These are phyloP conservation scores for Calyptommatus sinebrachiatus DNA, from an alignment of 2,113 vertebrate genomes.

Conservation along the genomic window DNA sequence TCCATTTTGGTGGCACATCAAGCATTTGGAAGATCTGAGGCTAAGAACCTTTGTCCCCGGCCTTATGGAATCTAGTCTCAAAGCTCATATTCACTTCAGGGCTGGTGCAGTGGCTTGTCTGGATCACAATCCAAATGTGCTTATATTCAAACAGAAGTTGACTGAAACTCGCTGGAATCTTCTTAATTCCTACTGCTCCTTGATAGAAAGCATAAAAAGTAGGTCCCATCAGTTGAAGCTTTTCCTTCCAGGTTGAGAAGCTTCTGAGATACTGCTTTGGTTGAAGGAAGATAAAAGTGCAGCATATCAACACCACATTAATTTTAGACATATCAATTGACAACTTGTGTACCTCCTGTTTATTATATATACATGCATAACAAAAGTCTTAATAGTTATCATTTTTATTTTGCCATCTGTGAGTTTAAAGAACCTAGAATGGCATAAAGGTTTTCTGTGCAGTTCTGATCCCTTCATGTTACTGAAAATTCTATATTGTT, in stretches of 20 bases:
- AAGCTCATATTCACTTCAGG: no score
- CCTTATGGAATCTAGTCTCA: no score
- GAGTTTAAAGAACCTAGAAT: neutral
- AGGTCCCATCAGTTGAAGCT: neutral
- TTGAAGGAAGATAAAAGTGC: neutral
- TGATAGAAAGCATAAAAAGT: neutral
- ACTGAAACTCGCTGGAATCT: no score
- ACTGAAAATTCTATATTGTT: neutral
- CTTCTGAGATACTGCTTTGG: neutral
- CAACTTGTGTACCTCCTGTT: no score
- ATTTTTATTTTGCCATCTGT: neutral
- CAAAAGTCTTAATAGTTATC: neutral
- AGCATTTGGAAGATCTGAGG: no score
- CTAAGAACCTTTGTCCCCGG: no score
- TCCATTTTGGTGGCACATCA: no score
- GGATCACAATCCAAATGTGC: no score
- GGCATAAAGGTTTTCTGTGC: fast-evolving
- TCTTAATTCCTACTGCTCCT: neutral
- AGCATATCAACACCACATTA: neutral
- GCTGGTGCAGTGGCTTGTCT: no score
- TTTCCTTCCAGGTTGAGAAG: neutral
- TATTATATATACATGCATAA: neutral
- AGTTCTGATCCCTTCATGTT: neutral
- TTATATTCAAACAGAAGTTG: no score
- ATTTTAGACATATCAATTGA: no score